Conservation (phyloP, 2,888 invertebrate genomes). For the Macrosiphum euphorbiae region DNA sequence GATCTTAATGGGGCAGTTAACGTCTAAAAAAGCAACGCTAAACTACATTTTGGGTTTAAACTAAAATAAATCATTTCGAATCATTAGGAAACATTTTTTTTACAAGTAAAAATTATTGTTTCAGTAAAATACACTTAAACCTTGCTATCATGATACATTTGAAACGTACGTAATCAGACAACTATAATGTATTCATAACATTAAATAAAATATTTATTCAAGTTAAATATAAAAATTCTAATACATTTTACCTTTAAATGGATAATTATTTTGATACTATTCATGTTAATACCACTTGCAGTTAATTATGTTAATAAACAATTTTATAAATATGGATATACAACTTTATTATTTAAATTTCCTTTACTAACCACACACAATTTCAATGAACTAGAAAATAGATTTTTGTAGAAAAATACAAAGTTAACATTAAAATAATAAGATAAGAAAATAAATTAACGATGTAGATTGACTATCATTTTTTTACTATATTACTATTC, state of each 20-base stretch:
- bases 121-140: background rate
- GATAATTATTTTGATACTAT: background rate
- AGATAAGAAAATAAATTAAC: background rate
- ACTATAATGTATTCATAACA: background rate
- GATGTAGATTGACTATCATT: background rate
- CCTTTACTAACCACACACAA: background rate
- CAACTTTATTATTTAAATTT: background rate
- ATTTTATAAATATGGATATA: background rate
- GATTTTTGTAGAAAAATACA: background rate
- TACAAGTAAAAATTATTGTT: background rate
- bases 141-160: background rate
- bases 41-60: background rate
- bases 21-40: background rate
- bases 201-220: background rate
- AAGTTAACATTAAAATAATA: background rate
- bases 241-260: background rate
- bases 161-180: background rate
- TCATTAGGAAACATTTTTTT: background rate
- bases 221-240: background rate
- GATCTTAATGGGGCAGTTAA: background rate
- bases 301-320: background rate
- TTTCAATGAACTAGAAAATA: background rate
- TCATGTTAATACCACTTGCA: background rate
- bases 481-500: background rate
- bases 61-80: background rate